Evolutionary conservation across 2,888 invertebrate species (phyloP).

Genomic region (Thera britannica): DNA sequence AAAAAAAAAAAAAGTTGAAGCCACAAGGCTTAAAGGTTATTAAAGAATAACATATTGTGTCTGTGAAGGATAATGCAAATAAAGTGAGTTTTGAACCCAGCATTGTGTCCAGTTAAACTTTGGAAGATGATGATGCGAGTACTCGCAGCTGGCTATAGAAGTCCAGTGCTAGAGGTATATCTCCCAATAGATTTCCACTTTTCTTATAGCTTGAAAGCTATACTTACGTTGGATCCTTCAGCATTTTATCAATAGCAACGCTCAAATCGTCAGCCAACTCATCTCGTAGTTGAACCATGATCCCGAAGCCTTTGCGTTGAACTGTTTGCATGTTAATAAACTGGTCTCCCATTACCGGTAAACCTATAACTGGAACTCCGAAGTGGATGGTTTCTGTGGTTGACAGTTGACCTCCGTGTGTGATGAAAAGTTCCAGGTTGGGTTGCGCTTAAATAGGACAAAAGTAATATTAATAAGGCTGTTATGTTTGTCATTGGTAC

Average conservation of each 20-base stretch:
- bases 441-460: slow-evolving; percentile 57
- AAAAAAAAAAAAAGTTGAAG: too few relatives aligned
- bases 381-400: slow-evolving; percentile 67
- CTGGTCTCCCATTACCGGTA: slow-evolving; percentile 68
- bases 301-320: slow-evolving; percentile 59
- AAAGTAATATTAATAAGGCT: not conserved
- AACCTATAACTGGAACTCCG: slow-evolving; percentile 69
- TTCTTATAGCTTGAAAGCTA: too few relatives aligned
- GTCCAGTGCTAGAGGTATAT: too few relatives aligned
- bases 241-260: slow-evolving; percentile 59
- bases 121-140: too few relatives aligned
- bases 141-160: too few relatives aligned
- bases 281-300: slow-evolving; percentile 52
- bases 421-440: slow-evolving; percentile 65
- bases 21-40: not conserved
- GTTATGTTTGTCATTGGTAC: too few relatives aligned
- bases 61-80: not conserved
- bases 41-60: not conserved
- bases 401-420: slow-evolving; percentile 71
- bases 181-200: too few relatives aligned
- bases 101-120: too few relatives aligned
- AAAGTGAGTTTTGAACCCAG: too few relatives aligned
- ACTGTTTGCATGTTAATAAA: slow-evolving; percentile 62
- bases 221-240: slow-evolving; percentile 46
- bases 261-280: slow-evolving; percentile 53